Percentiles rank a stretch among this genome's conserved stretches.
Evolutionary conservation across 2,113 vertebrate genomes (phyloP).

Genomic region (Scatophagus argus): DNA sequence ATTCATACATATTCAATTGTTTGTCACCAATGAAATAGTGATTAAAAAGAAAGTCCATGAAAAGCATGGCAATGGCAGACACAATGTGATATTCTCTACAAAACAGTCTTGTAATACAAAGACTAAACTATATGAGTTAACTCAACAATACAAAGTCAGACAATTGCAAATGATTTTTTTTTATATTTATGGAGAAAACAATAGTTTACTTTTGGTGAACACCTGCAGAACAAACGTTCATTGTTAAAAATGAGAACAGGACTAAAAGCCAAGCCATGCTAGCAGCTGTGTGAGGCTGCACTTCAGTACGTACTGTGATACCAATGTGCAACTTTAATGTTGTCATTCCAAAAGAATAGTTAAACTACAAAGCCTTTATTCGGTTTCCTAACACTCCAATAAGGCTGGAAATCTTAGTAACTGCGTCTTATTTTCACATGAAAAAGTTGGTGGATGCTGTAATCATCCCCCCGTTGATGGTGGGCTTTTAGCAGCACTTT

Average conservation of each 20-base stretch:
- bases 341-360: neutral
- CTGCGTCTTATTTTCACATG: neutral
- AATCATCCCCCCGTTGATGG: neutral
- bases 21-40: conserved; percentile 38
- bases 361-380: neutral
- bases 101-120: neutral
- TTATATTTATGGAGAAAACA: neutral
- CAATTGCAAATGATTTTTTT: neutral
- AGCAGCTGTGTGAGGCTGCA: neutral
- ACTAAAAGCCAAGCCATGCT: too few species aligned
- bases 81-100: neutral
- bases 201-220: neutral
- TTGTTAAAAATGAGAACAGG: neutral
- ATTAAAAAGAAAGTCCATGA: conserved; percentile 39
- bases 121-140: neutral
- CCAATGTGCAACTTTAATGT: neutral
- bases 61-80: conserved; percentile 21
- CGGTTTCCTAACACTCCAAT: neutral
- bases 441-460: neutral
- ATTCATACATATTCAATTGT: conserved; percentile 54
- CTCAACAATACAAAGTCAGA: neutral
- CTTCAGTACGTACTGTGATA: too few species aligned
- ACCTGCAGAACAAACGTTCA: neutral
- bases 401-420: neutral
- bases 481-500: neutral